Base-by-base conservation (phyloP, 2,113 vertebrate species). In the Grammomys surdaster region DNA sequence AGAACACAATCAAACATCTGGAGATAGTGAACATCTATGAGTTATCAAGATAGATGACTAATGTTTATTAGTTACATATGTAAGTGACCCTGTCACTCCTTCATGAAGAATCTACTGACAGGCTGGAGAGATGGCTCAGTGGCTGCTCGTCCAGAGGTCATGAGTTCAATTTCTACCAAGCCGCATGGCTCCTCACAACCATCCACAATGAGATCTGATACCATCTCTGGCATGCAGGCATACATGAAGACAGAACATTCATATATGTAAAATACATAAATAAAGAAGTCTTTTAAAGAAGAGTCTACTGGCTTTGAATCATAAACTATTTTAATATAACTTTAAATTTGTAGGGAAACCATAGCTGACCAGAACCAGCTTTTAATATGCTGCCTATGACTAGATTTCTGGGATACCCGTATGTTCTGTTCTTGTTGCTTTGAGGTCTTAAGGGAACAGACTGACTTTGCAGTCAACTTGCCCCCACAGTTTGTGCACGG, bases 291-390 rank as follows among this genome's bases (percentile, higher is more conserved):
- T 40, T 72, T 20, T n/a, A 72, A 72, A 72, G 60, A 19, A 88
- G 48, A 93, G 92, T 46, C 11, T 36, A 65, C 20, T 48, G 12
- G 13, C 13, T 94, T 84, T 91, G 86, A 78, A 84, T 84, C 89
- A 87, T 81, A 78, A 89, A 67, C 33, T 60, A 36, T 70, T 54
- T 65, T 75, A 58, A 51, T 43, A 31, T 36, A 78, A 94, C 26
- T 88, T 78, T 73, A 73, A 58, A 85, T 84, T 70, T 90, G 24
- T 20, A 89, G n/a, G 20, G 12, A 11, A 85, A 80, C 24, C 40
- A 36, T 2, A 88, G 67, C 33, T 87, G 54, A 20, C 54, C 60
- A 95, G 65, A 82, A 82, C 46, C 80, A 56, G 20, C 5, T 91
- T 72, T 77, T 67, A 40, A 26, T 40, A 48, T n/a, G 22, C 67